Base-by-base conservation (phyloP, 2,113 vertebrate species). In the Rhinogobius similis region DNA sequence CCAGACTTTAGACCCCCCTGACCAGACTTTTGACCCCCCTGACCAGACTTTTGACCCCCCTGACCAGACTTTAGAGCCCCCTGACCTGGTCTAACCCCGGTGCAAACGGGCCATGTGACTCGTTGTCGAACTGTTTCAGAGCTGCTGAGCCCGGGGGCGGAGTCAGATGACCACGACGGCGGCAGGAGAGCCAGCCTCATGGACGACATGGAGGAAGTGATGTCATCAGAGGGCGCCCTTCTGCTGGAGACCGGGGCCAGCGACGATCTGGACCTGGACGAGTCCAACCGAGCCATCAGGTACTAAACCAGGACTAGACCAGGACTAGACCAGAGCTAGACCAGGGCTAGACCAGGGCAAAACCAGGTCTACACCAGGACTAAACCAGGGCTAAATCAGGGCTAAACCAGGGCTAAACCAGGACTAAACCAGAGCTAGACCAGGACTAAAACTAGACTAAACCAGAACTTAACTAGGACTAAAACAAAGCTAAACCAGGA, bases 251-350 rank as follows among this genome's bases (percentile, higher is more conserved):
- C 93, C 39, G 93, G 92, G 66, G 94, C 93, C 0, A 87, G 82
- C 1, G 96, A 98, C 32, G 97, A 99, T 83, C 85, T 88, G 10
- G 97, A 98, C 82, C 93, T 94, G 0, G 97, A 98, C 41, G 96
- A 98, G 9, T 94, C 95, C 61, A 96, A 93, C 84, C 93, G 94
- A 61, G 95, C 95, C 87, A 99, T 99, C 88, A 99, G 97, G 97
- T 94, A 79, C 26, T 36, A 11, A 20, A 61, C 58, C 29, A n/a
- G 29, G 56, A 59, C 56, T 32, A 3, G 10, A 59, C 27, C 56
- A 59, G 14, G n/a, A n/a, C n/a, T n/a, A 18, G 9, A 58, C 26
- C 26, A 29, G 55, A 4, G 10, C 56, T 36, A 32, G n/a, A 32
- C 16, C 56, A 32, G 56, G 56, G 10, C 56, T 13, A n/a, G n/a